Conservation (phyloP, 2,113 vertebrate species). For the Tor tambroides region DNA sequence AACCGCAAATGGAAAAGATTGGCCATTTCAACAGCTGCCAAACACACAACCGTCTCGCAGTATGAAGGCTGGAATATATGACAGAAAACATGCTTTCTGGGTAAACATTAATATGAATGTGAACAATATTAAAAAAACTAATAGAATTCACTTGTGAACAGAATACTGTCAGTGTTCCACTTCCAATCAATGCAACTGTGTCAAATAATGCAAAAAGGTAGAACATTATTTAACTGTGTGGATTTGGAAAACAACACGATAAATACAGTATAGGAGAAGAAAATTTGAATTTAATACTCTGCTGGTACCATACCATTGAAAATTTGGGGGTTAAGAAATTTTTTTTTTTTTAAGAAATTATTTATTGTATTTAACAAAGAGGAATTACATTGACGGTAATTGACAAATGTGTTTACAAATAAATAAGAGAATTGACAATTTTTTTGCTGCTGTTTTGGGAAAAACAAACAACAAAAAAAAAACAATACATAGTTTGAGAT, state of each 20-base stretch:
- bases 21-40: not conserved
- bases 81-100: not conserved
- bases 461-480: too few relatives aligned
- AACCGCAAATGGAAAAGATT: slow-evolving; percentile 1
- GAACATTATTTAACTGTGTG: not conserved
- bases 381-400: too few relatives aligned
- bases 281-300: too few relatives aligned
- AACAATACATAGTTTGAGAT: too few relatives aligned
- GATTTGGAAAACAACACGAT: not conserved
- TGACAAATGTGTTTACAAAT: too few relatives aligned
- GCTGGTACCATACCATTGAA: too few relatives aligned
- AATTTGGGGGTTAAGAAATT: too few relatives aligned
- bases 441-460: too few relatives aligned
- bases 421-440: too few relatives aligned
- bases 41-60: not conserved
- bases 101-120: not conserved
- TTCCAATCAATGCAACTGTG: not conserved
- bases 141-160: not conserved
- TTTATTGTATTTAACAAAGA: too few relatives aligned
- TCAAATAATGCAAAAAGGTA: not conserved
- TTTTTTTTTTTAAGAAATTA: too few relatives aligned
- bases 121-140: not conserved
- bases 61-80: not conserved
- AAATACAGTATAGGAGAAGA: not conserved
- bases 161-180: not conserved